Base-by-base conservation (phyloP, 30 jellyfish, hydroid and myxozoan genomes). In the Aurelia sp. region DNA sequence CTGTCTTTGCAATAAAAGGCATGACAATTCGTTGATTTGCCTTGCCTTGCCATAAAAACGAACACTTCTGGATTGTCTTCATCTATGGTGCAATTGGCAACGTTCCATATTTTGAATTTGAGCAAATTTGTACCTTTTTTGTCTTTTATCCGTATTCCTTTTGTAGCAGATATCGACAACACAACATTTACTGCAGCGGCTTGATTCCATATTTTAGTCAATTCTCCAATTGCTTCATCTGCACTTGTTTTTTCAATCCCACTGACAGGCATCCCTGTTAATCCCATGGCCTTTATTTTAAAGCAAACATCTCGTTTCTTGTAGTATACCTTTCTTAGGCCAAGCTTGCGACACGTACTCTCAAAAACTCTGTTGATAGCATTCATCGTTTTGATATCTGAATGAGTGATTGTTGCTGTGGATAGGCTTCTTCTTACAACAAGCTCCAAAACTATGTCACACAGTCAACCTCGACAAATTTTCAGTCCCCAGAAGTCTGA, bases 31-130 rank as follows among this genome's bases (percentile, higher is more conserved):
- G 35, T 72, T 9, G 80, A 47, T 3, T 48, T 78, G 72, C 53
- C 93, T 11, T 73, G 87, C 51, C 82, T 72, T 63, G 83, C 93
- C 22, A 70, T 73, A 55, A 84, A 84, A 41, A 84, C 78, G 38
- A 84, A 84, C 13, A 84, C 82, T 9, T 84, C 93, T 6, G 88
- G 82, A 33, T 35, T 55, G 20, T 73, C 88, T n/a, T 62, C 35
- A 30, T 72, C 81, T 18, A 84, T 57, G 8, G 93, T 50, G 82
- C 93, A 84, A 40, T 84, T 84, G 8, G 93, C 93, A 31, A 84
- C 60, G 22, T 84, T 67, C 76, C 74, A 63, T 48, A 84, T 84
- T n/a, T 84, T 72, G 78, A 71, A 84, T 22, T 67, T 12, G 50
- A 70, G 41, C 63, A 84, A 62, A 64, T 70, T 80, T 24, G 74